Conservation (phyloP, 2,888 invertebrate species). For the Nemoura dubitans region DNA sequence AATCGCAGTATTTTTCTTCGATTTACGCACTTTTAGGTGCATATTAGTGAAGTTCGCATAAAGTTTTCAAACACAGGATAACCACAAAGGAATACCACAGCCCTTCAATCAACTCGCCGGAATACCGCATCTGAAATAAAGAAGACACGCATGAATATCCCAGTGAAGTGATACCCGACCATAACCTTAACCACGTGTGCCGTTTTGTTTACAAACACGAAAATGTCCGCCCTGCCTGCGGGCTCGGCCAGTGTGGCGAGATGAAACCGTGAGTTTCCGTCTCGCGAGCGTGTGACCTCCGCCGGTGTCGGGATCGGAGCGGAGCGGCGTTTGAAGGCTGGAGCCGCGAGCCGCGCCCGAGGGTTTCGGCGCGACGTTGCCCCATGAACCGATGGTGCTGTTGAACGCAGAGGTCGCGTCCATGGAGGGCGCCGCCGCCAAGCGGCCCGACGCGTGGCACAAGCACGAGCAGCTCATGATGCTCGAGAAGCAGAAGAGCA, state of each 20-base stretch:
- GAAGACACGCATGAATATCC: neutral
- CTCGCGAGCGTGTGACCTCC: neutral
- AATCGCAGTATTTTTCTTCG: neutral
- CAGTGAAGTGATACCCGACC: neutral
- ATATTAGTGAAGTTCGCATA: neutral
- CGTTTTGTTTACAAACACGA: neutral
- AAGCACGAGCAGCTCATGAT: conserved; percentile 79
- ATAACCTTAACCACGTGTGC: neutral
- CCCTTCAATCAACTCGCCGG: neutral
- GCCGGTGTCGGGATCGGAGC: neutral
- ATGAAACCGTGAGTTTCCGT: neutral
- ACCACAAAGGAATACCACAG: neutral
- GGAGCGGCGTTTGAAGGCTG: conserved; percentile 57
- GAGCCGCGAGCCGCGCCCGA: conserved; percentile 66
- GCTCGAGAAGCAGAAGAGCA: conserved; percentile 76
- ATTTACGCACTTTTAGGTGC: neutral
- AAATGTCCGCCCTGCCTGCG: neutral
- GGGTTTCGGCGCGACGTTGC: conserved; percentile 57
- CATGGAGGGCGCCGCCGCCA: conserved; percentile 57
- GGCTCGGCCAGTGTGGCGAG: neutral
- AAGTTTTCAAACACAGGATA: neutral
- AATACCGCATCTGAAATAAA: neutral
- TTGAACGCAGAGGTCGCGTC: conserved; percentile 57
- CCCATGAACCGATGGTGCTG: conserved; percentile 59
- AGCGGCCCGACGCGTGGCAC: conserved; percentile 69